Base-by-base conservation (phyloP, 2,113 vertebrate species). In the Dissostichus mawsoni region DNA sequence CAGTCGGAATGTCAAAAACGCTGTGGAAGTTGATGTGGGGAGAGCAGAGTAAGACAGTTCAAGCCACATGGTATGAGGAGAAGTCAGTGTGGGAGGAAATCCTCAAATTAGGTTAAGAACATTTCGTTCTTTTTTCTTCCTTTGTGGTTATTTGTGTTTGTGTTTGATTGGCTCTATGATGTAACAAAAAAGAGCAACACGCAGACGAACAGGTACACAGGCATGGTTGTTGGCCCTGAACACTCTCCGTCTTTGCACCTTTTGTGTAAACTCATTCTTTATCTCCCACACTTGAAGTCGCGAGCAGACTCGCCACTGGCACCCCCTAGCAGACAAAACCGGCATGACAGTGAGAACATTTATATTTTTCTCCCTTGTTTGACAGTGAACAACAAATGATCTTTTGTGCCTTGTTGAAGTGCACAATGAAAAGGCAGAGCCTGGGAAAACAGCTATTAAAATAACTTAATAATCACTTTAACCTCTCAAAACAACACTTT, bases 231-330 rank as follows among this genome's bases (percentile, higher is more conserved):
- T 71, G 33, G 29, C 57, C 79, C 65, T 56, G 62, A 76, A 47
- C 18, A 14, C 25, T 62, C 59, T 29, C 29, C 29, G 29, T 29
- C 29, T 29, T 29, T 50, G 82, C 75, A 64, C 67, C 81, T 87
- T 80, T 88, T 89, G 85, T 86, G 81, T 76, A 69, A 82, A 92
- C 79, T 91, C 80, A 76, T 84, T 90, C 71, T 88, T 90, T 79
- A 70, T 81, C 81, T 87, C 83, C 88, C 83, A 92, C 87, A 83
- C 83, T 76, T 55, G 17, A 81, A 83, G 84, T 87, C 50, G 69
- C 84, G 85, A 90, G 88, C 80, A 81, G 29, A 29, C 29, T 29
- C 29, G 29, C 29, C 29, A 29, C 29, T 29, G 29, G 29, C 29
- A 29, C 29, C 29, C 29, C 29, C 29, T 29, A 29, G 29, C 29